phyloP scores from a whole-genome alignment of 2,113 vertebrate species.

The Synodontis membranacea region DNA sequence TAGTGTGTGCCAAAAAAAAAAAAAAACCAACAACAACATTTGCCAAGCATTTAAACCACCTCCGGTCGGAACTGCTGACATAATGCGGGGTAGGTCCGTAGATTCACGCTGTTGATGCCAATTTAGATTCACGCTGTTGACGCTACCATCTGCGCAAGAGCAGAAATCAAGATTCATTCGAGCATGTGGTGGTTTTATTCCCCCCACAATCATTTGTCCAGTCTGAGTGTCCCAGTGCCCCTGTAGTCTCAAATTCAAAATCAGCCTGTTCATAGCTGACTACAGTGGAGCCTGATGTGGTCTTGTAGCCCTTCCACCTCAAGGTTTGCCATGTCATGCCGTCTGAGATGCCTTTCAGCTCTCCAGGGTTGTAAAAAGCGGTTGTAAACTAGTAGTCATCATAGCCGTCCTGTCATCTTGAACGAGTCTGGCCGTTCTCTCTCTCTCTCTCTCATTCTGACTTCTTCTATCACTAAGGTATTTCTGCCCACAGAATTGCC shows the following conservation, averaged over 20 bases:
- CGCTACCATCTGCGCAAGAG: background rate
- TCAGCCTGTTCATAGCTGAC: background rate
- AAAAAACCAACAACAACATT: too few relatives aligned
- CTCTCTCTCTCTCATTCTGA: too few relatives aligned
- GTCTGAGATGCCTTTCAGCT: background rate
- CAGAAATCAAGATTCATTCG: background rate
- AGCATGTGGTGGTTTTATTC: background rate
- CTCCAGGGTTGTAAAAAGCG: background rate
- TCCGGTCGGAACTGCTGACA: background rate
- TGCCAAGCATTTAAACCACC: background rate
- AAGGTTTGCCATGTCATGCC: background rate
- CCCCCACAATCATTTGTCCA: background rate
- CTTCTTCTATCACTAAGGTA: background rate
- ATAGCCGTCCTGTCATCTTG: background rate
- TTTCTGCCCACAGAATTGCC: background rate
- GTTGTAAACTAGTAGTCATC: background rate
- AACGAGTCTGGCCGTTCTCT: background rate
- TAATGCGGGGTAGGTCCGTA: background rate
- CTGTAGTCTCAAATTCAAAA: background rate
- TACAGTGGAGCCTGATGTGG: background rate
- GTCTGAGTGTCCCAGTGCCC: background rate
- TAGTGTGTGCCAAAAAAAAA: background rate
- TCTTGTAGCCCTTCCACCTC: background rate
- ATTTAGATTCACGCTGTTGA: too few relatives aligned
- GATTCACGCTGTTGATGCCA: background rate